Base-by-base conservation (phyloP, 2,113 vertebrate species). In the Stictonetta naevosa region DNA sequence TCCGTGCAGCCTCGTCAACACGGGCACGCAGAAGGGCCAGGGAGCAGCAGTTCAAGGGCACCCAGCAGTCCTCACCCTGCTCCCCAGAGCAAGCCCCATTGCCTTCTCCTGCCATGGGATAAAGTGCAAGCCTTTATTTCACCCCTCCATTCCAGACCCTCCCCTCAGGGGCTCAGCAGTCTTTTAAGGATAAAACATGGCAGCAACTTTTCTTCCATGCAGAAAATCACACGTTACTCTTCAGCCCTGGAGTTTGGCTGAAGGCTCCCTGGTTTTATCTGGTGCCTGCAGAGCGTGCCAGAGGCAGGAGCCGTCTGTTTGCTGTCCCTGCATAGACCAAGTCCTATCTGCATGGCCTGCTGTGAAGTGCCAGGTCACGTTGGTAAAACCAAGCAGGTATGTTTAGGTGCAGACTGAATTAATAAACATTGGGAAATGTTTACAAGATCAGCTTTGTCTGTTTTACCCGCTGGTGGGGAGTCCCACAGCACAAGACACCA, bases 271-370 rank as follows among this genome's bases (percentile, higher is more conserved):
- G 1, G 26, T 55, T 9, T 20, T 8, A 36, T 11, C 10, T 64
- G 12, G 11, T 33, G 7, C 13, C 50, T 21, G 33, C 42, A 8
- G 10, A 31, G 55, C 1, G 1, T 13, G 15, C 50, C 2, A 1
- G 13, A 13, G 55, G 48, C 15, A 33, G 23, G 34, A 63, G 69
- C 42, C 2, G 0, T 36, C 3, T 0, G 0, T 11, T 19, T 4
- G 1, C n/a, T 31, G 10, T 0, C 71, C 74, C 78, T 18, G 11
- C 8, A 0, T 0, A 60, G n/a, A 11, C 12, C 8, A 1, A 85
- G 26, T 20, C 67, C 58, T 31, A 2, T 1, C 15, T 28, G n/a
- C 48, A 7, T 0, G 0, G n/a, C 58, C 76, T 3, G 0, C 5
- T 18, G 40, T 1, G 55, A 38, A 8, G 59, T 16, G 16, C 4